phyloP scores from a whole-genome alignment of 2,113 vertebrate genomes.

The Dolichallabes microphthalmus region DNA sequence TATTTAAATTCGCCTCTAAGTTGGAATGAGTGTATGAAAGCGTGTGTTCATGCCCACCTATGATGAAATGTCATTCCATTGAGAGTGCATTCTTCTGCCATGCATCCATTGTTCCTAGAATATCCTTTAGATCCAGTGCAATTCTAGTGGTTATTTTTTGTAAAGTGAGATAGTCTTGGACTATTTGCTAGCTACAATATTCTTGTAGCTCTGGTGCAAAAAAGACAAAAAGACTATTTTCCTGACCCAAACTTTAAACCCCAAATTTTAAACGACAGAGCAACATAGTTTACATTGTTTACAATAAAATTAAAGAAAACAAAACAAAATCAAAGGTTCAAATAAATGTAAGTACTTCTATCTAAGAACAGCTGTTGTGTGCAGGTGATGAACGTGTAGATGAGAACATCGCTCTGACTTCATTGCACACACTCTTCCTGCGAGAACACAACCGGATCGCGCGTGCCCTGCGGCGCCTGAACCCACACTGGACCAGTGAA shows the following conservation, averaged over 20 bases:
- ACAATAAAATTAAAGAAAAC: background rate
- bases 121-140: background rate
- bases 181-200: background rate
- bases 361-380: background rate
- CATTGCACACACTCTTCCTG: constrained; percentile 73
- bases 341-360: background rate
- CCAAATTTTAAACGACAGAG: too few relatives aligned
- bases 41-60: background rate
- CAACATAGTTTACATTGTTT: background rate
- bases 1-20: background rate
- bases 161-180: background rate
- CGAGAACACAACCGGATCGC: constrained; percentile 79
- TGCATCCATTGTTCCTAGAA: background rate
- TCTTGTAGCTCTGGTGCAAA: background rate
- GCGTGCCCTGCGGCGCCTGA: constrained; percentile 62
- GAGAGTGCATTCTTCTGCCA: background rate
- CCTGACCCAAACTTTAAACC: too few relatives aligned
- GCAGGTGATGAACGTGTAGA: constrained; percentile 71
- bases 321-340: background rate
- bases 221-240: background rate
- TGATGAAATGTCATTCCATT: background rate
- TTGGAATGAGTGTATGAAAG: background rate
- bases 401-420: constrained; percentile 72
- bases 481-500: constrained; percentile 72
- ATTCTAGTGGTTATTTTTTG: background rate